Base-by-base conservation (phyloP, 2,113 vertebrate species). In the Hucho hucho region DNA sequence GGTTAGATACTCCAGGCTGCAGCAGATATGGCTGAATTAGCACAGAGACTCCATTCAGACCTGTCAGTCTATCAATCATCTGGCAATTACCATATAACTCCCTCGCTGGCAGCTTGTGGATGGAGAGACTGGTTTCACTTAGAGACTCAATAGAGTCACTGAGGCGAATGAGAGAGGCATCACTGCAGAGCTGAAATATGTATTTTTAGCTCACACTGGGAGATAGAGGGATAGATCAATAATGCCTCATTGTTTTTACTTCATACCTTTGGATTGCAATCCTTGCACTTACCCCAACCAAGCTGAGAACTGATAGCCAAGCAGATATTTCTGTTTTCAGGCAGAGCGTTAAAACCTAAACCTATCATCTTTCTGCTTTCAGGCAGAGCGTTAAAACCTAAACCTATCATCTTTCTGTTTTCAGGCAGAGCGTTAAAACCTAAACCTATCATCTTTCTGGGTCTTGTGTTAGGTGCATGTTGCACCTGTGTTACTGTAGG, bases 1-100 rank as follows among this genome's bases (percentile, higher is more conserved):
- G 79, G 93, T 93, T 84, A 74, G 13, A 65, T 67, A 32, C 65
- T 67, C 2, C 64, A 20, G 75, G 68, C 76, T 28, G 49, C 77
- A n/a, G 66, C 47, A 74, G 79, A 90, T 83, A 83, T 26, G 73
- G 78, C 75, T 82, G 83, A 84, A 84, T 80, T 86, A 32, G 56
- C 81, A 53, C 25, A 11, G 49, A 70, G 25, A 74, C 70, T 83
- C 78, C 75, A 89, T 93, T 89, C 81, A 94, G 91, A 0, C 92
- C 87, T 47, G 91, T 86, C 84, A 93, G 94, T 91, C 95, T 93
- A 89, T 94, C 92, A 88, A 94, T 95, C 87, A 95, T 73, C 92
- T 91, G 95, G 91, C 94, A 93, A 1, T 94, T 94, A 90, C 93
- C 87, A 79, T 78, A 18, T 16, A 0, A 92, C 91, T 87, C 92